Evolutionary conservation across 2,797 vertebrate species (phyloP).

Genomic region (Acipenser ruthenus): DNA sequence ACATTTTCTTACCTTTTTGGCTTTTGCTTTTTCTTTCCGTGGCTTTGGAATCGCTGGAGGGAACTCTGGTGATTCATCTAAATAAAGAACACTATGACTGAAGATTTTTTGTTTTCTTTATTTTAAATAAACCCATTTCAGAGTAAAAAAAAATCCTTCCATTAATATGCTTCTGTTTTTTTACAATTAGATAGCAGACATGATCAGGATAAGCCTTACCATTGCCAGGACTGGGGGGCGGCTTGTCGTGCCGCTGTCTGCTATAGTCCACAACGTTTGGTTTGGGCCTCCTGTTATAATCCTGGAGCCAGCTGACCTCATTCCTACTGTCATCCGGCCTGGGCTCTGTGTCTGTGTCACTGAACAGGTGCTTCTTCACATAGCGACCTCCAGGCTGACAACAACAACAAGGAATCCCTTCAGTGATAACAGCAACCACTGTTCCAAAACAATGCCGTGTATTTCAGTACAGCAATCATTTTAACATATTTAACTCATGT

Average conservation of each 20-base stretch:
- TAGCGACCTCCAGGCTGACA: slow-evolving; percentile 34
- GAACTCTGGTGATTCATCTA: slow-evolving; percentile 38
- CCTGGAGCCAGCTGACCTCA: slow-evolving; percentile 72
- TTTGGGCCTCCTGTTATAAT: slow-evolving; percentile 65
- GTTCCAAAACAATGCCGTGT: too few species aligned
- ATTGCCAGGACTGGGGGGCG: slow-evolving; percentile 6
- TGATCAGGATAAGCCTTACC: neutral
- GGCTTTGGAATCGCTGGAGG: slow-evolving; percentile 27
- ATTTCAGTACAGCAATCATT: too few species aligned
- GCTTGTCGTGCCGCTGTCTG: slow-evolving; percentile 45
- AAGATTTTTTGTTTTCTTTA: neutral
- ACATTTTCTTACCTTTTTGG: slow-evolving; percentile 34
- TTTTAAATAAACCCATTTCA: too few species aligned
- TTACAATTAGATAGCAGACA: neutral
- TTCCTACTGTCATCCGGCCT: slow-evolving; percentile 67
- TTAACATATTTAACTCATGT: too few species aligned
- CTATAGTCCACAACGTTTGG: slow-evolving; percentile 65
- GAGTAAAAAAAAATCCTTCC: neutral
- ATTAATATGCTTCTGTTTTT: neutral
- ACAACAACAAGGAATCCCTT: neutral
- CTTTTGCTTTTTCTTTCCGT: slow-evolving; percentile 28
- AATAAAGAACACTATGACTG: slow-evolving; percentile 8
- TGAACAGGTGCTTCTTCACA: slow-evolving; percentile 75
- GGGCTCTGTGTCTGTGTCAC: slow-evolving; percentile 76
- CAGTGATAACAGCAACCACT: neutral